Conservation (phyloP, 2,888 invertebrate genomes). For the Agonopterix subpropinquella region DNA sequence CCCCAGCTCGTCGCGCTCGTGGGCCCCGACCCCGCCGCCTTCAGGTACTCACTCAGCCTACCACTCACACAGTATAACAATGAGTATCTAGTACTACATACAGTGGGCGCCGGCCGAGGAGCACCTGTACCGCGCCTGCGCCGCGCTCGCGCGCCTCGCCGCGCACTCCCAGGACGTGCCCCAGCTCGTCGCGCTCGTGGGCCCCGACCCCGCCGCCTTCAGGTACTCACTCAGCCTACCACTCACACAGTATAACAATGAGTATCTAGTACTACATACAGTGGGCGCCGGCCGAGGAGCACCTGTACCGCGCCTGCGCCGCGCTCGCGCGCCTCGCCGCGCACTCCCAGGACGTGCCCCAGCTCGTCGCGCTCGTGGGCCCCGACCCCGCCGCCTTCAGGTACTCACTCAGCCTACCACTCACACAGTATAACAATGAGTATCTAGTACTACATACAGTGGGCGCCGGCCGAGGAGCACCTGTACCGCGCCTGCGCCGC, state of each 20-base stretch:
- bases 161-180: conserved; percentile 91
- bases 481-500: conserved; percentile 87
- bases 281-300: conserved; percentile 86
- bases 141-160: conserved; percentile 84
- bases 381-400: conserved; percentile 89
- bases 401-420: conserved; percentile 18
- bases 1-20: conserved; percentile 93
- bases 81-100: no score
- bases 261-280: no score
- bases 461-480: conserved; percentile 86
- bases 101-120: conserved; percentile 87
- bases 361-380: conserved; percentile 92
- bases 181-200: conserved; percentile 92
- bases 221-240: conserved; percentile 49
- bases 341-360: conserved; percentile 91
- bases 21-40: conserved; percentile 89
- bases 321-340: conserved; percentile 84
- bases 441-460: no score
- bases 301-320: conserved; percentile 85
- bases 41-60: conserved; percentile 66
- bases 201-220: conserved; percentile 89
- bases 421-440: no score
- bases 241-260: no score
- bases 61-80: no score
- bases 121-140: conserved; percentile 85